These are phyloP conservation scores for Neosilurus mollespiculum DNA, from an alignment of 2,797 vertebrate species.

Conservation along the genomic window DNA sequence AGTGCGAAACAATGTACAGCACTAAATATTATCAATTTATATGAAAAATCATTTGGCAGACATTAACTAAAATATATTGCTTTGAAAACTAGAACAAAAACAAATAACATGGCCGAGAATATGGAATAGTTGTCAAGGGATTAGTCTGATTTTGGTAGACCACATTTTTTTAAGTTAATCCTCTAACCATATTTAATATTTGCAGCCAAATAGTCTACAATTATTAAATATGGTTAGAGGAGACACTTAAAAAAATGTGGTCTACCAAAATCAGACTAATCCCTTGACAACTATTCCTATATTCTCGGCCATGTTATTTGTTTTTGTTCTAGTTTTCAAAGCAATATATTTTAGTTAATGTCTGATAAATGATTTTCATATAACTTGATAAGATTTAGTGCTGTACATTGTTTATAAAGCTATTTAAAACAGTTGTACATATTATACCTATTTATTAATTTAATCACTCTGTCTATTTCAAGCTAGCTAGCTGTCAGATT, in stretches of 20 bases:
- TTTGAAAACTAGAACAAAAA: not conserved
- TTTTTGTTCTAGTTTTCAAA: not conserved
- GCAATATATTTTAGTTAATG: not conserved
- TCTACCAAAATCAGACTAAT: not conserved
- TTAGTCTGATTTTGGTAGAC: not conserved
- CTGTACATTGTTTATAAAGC: not conserved
- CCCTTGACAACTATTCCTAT: not conserved
- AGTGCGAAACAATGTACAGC: not conserved
- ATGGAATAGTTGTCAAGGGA: not conserved
- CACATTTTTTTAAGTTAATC: not conserved
- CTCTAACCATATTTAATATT: not conserved
- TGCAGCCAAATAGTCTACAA: not conserved
- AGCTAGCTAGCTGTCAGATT: no score
- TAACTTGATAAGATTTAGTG: not conserved
- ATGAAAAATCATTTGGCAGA: not conserved
- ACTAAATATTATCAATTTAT: not conserved
- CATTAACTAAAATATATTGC: not conserved
- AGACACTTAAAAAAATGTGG: not conserved
- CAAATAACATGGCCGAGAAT: not conserved
- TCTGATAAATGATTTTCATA: not conserved
- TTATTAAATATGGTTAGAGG: not conserved
- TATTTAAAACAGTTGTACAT: not conserved
- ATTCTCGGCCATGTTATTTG: not conserved
- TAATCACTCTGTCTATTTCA: not conserved
- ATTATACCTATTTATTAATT: not conserved